Base-by-base conservation (phyloP, 1,140 invertebrate genomes). In the Ceratina japonica region DNA sequence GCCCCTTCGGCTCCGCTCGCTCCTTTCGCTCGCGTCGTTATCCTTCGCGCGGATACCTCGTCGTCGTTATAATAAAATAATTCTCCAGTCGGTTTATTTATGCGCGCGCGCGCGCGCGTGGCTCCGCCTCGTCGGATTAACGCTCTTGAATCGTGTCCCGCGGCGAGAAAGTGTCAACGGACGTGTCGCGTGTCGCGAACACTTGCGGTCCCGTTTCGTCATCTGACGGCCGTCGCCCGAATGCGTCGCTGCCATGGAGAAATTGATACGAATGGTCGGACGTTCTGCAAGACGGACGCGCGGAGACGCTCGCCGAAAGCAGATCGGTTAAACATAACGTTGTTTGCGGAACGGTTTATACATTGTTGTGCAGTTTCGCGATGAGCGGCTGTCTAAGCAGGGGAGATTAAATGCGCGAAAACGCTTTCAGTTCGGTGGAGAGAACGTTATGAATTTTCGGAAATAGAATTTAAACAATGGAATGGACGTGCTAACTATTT, bases 11-110 rank as follows among this genome's bases (percentile, higher is more conserved):
- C 5, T 20, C 22, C 7, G n/a, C 22, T 8, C n/a, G 27, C n/a
- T 20, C 51, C 52, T 52, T 27, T 62, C 18, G 15, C 44, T 61
- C 31, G n/a, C n/a, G 27, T 58, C 65, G 8, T 20, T 61, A 61
- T 70, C 24, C 22, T 7, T 52, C 54, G 31, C 66, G 51, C 13
- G 49, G 44, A 18, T n/a, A 18, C 8, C 49, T n/a, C 52, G 27
- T 58, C 65, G 8, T 20, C n/a, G n/a, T n/a, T n/a, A n/a, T 89
- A 89, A 90, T 90, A 89, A 90, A 89, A 89, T 90, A 88, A 88
- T 85, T 85, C 78, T 71, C 78, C 75, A 10, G 51, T 54, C 54
- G n/a, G 24, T 82, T 88, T 89, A 89, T 91, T 90, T 89, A 89
- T 88, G 82, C 78, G 27, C n/a, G n/a, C n/a, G n/a, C n/a, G n/a